phyloP scores from a whole-genome alignment of 2,888 invertebrate genomes.

The Melipona beecheii region DNA sequence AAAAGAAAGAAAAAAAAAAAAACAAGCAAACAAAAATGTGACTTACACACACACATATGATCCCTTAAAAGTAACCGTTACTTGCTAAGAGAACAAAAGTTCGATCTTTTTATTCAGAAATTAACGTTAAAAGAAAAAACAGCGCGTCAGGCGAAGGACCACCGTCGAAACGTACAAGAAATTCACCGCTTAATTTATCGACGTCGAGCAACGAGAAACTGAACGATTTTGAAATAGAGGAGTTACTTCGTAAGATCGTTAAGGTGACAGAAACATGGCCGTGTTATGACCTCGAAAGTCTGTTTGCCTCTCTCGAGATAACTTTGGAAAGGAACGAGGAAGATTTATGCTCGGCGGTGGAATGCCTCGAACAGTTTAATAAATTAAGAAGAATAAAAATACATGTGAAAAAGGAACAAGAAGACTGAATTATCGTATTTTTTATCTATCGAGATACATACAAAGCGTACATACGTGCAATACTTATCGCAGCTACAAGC shows the following conservation, averaged over 20 bases:
- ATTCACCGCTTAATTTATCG: constrained; percentile 52
- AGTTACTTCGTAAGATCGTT: constrained; percentile 72
- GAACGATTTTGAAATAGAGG: constrained; percentile 70
- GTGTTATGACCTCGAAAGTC: constrained; percentile 74
- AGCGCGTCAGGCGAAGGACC: constrained; percentile 72
- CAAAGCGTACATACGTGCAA: background rate
- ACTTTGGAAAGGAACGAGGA: constrained; percentile 67
- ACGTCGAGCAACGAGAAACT: constrained; percentile 63
- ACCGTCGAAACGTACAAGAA: constrained; percentile 72
- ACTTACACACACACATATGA: no score
- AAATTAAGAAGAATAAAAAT: constrained; percentile 44
- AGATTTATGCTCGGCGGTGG: constrained; percentile 56
- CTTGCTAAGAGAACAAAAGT: background rate
- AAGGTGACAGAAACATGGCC: constrained; percentile 76
- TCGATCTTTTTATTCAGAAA: constrained; percentile 55
- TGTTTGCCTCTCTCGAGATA: constrained; percentile 71
- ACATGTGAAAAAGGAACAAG: constrained; percentile 54
- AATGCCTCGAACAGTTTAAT: constrained; percentile 68
- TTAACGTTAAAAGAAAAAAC: constrained; percentile 73
- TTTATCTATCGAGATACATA: background rate
- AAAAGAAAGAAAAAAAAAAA: no score
- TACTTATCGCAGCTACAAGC: background rate
- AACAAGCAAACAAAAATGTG: no score
- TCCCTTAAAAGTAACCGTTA: no score
- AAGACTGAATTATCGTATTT: constrained; percentile 5